Evolutionary conservation across 2,113 vertebrate genomes (phyloP).

Genomic region (Trachemys scripta): DNA sequence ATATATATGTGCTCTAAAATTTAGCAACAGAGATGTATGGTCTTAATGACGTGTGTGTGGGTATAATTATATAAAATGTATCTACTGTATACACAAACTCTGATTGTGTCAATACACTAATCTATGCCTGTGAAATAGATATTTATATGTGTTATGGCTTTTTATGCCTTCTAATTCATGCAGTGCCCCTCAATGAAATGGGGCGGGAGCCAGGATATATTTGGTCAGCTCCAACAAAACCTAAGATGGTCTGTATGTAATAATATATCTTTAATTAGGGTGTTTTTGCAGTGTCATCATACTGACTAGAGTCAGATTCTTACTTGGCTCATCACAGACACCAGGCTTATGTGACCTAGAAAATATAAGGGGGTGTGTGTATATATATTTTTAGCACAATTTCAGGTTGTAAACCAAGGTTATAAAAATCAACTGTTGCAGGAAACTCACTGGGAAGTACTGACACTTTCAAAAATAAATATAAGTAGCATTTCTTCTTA

Average conservation of each 20-base stretch:
- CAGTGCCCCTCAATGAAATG: constrained; percentile 65
- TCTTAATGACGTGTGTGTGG: accelerated
- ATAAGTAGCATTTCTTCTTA: neutral
- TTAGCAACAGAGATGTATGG: neutral
- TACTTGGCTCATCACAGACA: constrained; percentile 80
- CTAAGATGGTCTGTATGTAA: constrained; percentile 76
- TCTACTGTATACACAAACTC: neutral
- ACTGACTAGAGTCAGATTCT: constrained; percentile 82
- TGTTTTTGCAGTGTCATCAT: constrained; percentile 84
- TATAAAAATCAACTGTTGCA: constrained; percentile 58
- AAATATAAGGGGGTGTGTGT: constrained; percentile 75
- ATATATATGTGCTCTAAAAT: neutral
- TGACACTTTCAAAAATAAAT: constrained; percentile 23
- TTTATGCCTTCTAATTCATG: constrained; percentile 32
- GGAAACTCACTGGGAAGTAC: constrained; percentile 41
- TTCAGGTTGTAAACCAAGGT: constrained; percentile 76
- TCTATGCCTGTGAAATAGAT: neutral
- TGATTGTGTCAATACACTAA: neutral
- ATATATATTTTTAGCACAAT: constrained; percentile 82
- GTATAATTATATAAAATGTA: neutral
- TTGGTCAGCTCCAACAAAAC: constrained; percentile 72
- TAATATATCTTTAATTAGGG: constrained; percentile 79
- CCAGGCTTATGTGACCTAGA: constrained; percentile 81
- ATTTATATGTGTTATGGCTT: neutral
- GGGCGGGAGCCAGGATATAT: constrained; percentile 64